These are phyloP conservation scores for Amphilophus citrinellus DNA, from an alignment of 2,113 vertebrate species.

Conservation along the genomic window DNA sequence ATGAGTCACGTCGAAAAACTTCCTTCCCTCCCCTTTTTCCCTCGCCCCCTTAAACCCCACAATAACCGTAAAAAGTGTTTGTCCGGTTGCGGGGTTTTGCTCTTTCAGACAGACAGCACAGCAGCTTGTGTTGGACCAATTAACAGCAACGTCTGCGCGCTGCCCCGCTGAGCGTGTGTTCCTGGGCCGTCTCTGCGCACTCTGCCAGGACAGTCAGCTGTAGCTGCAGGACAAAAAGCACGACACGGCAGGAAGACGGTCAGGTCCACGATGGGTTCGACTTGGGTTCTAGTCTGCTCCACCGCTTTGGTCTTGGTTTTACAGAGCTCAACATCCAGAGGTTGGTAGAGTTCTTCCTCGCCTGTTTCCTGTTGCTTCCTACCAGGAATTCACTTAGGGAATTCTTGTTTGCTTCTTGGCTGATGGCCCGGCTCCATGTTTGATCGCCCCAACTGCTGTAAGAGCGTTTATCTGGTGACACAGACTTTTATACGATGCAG, in stretches of 20 bases:
- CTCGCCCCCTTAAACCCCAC: conserved; percentile 16
- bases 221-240: neutral
- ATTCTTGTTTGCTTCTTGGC: conserved; percentile 2
- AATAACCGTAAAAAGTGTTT: conserved; percentile 25
- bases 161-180: neutral
- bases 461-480: neutral
- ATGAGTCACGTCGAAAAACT: conserved; percentile 73
- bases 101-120: conserved; percentile 16
- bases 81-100: too few relatives aligned
- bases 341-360: conserved; percentile 40
- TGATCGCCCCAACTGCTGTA: conserved; percentile 9
- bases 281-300: conserved; percentile 22
- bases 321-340: conserved; percentile 45
- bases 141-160: neutral
- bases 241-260: neutral
- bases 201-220: neutral
- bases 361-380: neutral
- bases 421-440: conserved; percentile 44
- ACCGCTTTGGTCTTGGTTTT: conserved; percentile 23
- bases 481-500: neutral
- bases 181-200: conserved; percentile 22
- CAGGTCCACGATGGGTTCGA: conserved; percentile 42
- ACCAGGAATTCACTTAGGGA: neutral
- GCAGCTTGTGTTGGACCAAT: conserved; percentile 42
- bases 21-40: conserved; percentile 15